A percentile compares a stretch with the other conserved stretches of the same genome.
Evolutionary conservation across 2,113 vertebrate genomes (phyloP).

Genomic region (Tricholaema leucomelas): DNA sequence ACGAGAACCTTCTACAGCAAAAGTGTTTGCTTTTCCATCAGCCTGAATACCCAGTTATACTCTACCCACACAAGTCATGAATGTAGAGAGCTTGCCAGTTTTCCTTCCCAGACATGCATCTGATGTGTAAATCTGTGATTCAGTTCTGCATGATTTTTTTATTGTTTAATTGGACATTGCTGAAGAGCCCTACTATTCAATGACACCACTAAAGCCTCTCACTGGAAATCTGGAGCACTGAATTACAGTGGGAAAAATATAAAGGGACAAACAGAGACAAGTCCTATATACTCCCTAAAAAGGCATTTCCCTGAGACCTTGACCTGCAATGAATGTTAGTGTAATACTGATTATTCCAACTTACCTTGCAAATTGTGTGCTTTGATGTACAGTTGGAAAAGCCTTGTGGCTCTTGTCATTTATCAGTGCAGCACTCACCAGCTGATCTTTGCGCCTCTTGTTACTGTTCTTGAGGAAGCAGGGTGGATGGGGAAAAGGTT

Average conservation of each 20-base stretch:
- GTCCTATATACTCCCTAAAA: background rate
- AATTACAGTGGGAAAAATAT: background rate
- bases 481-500: background rate
- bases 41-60: background rate
- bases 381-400: background rate
- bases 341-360: background rate
- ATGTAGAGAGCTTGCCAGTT: background rate
- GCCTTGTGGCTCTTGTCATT: background rate
- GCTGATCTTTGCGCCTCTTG: background rate
- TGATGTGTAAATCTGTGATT: conserved; percentile 3
- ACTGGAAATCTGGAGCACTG: background rate
- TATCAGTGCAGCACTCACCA: background rate
- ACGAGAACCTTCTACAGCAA: background rate
- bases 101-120: background rate
- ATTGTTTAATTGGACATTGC: background rate
- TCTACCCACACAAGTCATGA: conserved; percentile 1
- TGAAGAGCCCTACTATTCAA: background rate
- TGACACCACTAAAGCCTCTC: background rate
- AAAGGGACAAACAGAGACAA: background rate
- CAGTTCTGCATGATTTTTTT: background rate
- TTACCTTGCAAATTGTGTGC: background rate
- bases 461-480: background rate
- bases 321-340: background rate
- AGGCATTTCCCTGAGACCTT: background rate
- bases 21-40: background rate